Evolutionary conservation across 2,888 invertebrate species (phyloP).

Genomic region (Chaitophorus viminalis): DNA sequence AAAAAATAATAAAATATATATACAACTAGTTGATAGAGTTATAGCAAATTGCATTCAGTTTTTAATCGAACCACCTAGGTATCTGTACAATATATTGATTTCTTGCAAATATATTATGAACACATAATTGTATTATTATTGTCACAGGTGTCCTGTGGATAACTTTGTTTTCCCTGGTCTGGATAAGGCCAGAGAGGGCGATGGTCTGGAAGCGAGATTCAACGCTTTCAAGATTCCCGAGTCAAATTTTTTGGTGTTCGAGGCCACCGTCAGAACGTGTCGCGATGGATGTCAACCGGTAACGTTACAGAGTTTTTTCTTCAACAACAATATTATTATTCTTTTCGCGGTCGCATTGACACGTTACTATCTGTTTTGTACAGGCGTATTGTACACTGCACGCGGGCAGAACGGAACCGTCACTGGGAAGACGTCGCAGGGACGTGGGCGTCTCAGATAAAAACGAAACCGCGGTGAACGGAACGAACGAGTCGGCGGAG

Average conservation of each 20-base stretch:
- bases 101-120: too few species aligned
- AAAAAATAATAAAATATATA: too few species aligned
- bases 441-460: slow-evolving; percentile 67
- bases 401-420: slow-evolving; percentile 82
- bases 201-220: slow-evolving; percentile 89
- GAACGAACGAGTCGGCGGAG: slow-evolving; percentile 66
- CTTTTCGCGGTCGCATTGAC: not conserved
- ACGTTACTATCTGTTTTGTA: not conserved
- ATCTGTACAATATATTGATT: too few species aligned
- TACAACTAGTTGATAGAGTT: too few species aligned
- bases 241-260: slow-evolving; percentile 92
- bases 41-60: too few species aligned
- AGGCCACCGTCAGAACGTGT: slow-evolving; percentile 90
- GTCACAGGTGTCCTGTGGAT: slow-evolving; percentile 85
- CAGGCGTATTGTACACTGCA: slow-evolving; percentile 85
- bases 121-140: not conserved
- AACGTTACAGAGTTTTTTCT: slow-evolving; percentile 62
- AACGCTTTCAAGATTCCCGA: slow-evolving; percentile 95
- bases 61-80: too few species aligned
- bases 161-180: slow-evolving; percentile 91
- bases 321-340: not conserved
- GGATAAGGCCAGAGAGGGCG: slow-evolving; percentile 85
- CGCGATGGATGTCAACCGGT: slow-evolving; percentile 89
- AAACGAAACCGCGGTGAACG: slow-evolving; percentile 65
- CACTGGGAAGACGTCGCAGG: slow-evolving; percentile 79